These are phyloP conservation scores for Pseudopipra pipra DNA, from an alignment of 2,113 vertebrate species.

Conservation along the genomic window DNA sequence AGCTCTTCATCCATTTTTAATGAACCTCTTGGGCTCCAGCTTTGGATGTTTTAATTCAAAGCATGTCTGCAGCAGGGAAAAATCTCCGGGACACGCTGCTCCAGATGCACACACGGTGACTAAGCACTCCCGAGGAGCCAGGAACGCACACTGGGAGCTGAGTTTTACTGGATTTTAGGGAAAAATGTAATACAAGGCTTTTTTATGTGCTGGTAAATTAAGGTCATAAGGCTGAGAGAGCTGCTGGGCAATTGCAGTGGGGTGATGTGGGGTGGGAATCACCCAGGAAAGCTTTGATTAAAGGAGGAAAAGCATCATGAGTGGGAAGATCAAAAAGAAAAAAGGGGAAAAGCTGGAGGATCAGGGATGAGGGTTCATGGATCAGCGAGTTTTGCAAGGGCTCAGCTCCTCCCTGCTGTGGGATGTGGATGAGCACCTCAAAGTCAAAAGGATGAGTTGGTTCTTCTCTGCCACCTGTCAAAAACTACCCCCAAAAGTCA, in stretches of 20 bases:
- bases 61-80: neutral
- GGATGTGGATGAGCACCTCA: neutral
- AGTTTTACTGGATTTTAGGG: neutral
- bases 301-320: accelerated
- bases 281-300: neutral
- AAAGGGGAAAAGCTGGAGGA: neutral
- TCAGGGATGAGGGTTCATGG: neutral
- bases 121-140: neutral
- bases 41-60: neutral
- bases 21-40: neutral
- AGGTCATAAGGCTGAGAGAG: neutral
- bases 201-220: neutral
- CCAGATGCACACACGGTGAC: neutral
- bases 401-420: neutral
- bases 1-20: slow-evolving; percentile 41
- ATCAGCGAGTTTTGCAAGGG: neutral
- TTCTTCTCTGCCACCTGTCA: neutral
- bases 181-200: neutral
- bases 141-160: accelerated
- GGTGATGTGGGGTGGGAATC: accelerated
- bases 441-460: neutral
- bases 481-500: accelerated
- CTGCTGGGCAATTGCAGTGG: neutral
- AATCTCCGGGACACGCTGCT: neutral
- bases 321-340: neutral